A percentile compares a stretch with the other conserved stretches of the same genome.
Evolutionary conservation across 2,797 vertebrate genomes (phyloP).

Genomic region (Alectoris magna): DNA sequence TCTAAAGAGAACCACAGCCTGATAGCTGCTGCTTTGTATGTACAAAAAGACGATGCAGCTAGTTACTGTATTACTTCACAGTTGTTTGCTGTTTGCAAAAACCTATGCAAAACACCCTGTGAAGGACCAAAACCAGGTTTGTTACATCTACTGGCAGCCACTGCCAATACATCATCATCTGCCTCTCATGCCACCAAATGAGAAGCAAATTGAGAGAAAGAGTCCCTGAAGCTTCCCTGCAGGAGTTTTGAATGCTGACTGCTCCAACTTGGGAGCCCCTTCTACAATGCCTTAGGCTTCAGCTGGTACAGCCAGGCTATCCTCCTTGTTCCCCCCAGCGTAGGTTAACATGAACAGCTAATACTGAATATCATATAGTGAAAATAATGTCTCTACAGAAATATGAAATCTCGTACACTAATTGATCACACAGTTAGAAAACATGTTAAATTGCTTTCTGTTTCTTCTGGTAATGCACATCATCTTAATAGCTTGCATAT

Average conservation of each 20-base stretch:
- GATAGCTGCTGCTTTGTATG: background rate
- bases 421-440: background rate
- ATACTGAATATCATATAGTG: background rate
- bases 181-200: background rate
- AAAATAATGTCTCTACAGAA: background rate
- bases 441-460: background rate
- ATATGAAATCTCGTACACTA: background rate
- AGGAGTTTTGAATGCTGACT: accelerated
- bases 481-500: accelerated
- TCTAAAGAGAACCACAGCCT: background rate
- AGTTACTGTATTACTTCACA: background rate
- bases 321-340: too few relatives aligned
- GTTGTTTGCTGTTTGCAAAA: background rate
- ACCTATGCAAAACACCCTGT: background rate
- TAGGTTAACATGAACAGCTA: background rate
- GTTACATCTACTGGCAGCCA: background rate
- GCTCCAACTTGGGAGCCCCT: background rate
- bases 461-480: background rate
- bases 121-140: background rate
- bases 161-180: background rate
- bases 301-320: background rate
- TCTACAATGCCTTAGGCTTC: background rate
- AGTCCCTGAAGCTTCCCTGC: background rate
- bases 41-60: accelerated
- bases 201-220: background rate